Evolutionary conservation across 2,888 invertebrate genomes (phyloP), one percentile per base, ranked within the genome.

Genomic region (Apocheima hispidaria): DNA sequence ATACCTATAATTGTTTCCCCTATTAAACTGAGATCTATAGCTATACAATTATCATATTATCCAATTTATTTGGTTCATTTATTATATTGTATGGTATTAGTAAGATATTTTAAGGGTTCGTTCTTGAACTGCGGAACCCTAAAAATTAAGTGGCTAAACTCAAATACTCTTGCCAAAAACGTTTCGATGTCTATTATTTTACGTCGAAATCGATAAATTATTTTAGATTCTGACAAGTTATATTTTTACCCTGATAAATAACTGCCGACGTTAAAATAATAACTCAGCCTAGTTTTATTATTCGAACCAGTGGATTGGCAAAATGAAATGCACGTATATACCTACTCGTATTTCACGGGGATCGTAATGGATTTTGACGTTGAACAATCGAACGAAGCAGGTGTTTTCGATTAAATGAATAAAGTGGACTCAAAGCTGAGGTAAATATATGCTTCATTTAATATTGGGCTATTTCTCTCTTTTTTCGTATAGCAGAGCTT

Each of bases 221-320:
- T 61, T 52, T 48, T 35, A 30, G 33, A 40, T 62, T 49, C 55
- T 56, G 44, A 55, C 55, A 53, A 43, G 46, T 46, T 20, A 38
- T 44, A 38, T 44, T 44, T 28, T 18, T 35, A 21, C 14, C n/a
- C 5, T 23, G n/a, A 21, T n/a, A 18, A 35, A 21, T 9, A 38
- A 38, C 9, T 23, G 16, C 10, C 4, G 23, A 10, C 43, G 9
- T 16, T 26, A 9, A 50, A 50, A 50, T 26, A 59, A 64, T 63
- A 69, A 57, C 12, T 21, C 43, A 49, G 59, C 73, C 65, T 69
- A 74, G 72, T 78, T 77, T 75, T 77, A 76, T 82, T 79, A 75
- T 79, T 76, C 79, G 71, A 75, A 51, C 71, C 82, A 81, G 65
- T 80, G 82, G 67, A 66, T 81, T 76, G 82, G 63, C 65, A 83